Evolutionary conservation across 2,888 invertebrate genomes (phyloP).

Genomic region (Apamea anceps): DNA sequence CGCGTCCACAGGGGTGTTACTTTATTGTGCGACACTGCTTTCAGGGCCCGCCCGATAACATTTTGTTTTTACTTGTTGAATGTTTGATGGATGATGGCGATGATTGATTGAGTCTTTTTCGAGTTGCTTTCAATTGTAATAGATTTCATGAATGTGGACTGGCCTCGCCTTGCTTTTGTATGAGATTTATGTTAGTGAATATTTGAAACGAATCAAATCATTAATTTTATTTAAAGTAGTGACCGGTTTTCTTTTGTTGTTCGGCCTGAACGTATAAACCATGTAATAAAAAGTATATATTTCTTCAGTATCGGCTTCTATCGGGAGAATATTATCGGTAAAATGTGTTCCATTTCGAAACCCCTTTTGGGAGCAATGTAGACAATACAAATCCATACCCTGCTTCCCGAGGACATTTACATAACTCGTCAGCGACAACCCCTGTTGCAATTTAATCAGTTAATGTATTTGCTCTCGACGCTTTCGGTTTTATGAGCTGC

Average conservation of each 20-base stretch:
- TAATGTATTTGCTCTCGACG: conserved; percentile 82
- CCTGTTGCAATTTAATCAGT: conserved; percentile 84
- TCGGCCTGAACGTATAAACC: conserved; percentile 17
- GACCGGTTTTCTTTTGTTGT: conserved; percentile 32
- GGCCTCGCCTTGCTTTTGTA: conserved; percentile 67
- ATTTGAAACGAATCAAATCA: conserved; percentile 60
- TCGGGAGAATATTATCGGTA: conserved; percentile 64
- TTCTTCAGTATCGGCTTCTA: conserved; percentile 37
- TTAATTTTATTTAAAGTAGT: conserved; percentile 60
- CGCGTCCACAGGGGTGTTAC: conserved; percentile 78
- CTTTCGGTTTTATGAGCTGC: conserved; percentile 80
- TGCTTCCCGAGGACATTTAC: conserved; percentile 70
- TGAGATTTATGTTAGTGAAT: conserved; percentile 65
- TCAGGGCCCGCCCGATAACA: conserved; percentile 84
- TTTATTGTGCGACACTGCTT: conserved; percentile 78
- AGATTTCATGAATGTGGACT: conserved; percentile 77
- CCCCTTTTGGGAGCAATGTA: conserved; percentile 65
- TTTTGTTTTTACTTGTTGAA: conserved; percentile 90
- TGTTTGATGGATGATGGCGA: conserved; percentile 87
- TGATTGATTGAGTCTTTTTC: conserved; percentile 85
- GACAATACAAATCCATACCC: conserved; percentile 69
- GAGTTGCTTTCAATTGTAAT: conserved; percentile 79
- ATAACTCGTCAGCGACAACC: conserved; percentile 73
- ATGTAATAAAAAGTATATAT: conserved; percentile 16
- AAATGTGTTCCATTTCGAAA: conserved; percentile 65